Base-by-base conservation (phyloP, 2,888 invertebrate genomes). In the Euplagia quadripunctaria region DNA sequence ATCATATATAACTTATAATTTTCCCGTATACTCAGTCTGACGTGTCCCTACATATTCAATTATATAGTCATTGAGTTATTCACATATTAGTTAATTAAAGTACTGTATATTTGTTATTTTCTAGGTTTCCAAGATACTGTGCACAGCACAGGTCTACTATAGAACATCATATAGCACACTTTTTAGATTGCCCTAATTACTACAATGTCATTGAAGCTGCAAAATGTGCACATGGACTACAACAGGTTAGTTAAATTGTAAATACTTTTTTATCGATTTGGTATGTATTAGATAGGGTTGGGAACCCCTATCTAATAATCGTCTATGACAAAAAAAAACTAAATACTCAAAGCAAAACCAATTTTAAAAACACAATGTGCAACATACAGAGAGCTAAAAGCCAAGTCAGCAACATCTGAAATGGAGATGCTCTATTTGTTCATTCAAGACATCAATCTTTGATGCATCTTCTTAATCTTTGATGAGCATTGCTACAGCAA, bases 141-240 rank as follows among this genome's bases (percentile, higher is more conserved):
- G 90, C 92, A 43, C 86, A 92, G 31, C 92, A 95, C 76, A 86
- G 94, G n/a, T 75, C 71, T 11, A 88, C 90, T 17, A 91, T 93
- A 77, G 96, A 95, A 79, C 86, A 82, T 55, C 90, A 89, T 74
- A 78, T 95, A 70, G 73, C 74, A n/a, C 74, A 88, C 68, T 94
- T 91, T 74, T 76, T 95, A 71, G 87, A 88, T 58, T 88, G 90
- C 7, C 86, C 74, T n/a, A 92, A 90, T 80, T 90, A 89, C 74
- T 87, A 84, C 79, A 88, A 87, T 89, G 94, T 93, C 6, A 89
- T 95, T 80, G 89, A 88, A 79, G 94, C 94, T 74, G 95, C 94
- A 63, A 95, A 94, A 86, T 94, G 94, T 90, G 90, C 90, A 42
- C 94, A 94, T 85, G 88, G 87, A 1, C 83, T 96, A 42, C 96